phyloP scores from a whole-genome alignment of 2,113 vertebrate genomes.

The Aramus guarauna region DNA sequence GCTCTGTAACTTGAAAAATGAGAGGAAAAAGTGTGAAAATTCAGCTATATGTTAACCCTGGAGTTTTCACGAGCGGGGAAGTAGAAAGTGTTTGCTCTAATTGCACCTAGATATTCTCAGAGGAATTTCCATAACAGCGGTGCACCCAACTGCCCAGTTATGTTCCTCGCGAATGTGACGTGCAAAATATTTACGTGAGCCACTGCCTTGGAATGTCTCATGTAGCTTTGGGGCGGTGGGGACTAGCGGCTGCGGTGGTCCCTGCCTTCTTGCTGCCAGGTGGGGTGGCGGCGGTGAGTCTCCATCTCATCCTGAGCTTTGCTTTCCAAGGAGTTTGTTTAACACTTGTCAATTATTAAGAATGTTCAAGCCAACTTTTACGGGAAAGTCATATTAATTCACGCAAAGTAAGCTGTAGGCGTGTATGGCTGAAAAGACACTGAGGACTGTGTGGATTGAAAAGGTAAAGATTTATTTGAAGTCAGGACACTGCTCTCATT shows the following conservation, averaged over 20 bases:
- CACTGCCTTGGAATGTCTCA: not conserved
- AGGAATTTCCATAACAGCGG: not conserved
- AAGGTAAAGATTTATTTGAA: not conserved
- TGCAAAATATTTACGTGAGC: not conserved
- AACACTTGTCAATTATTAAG: not conserved
- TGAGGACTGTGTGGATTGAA: not conserved
- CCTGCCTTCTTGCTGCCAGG: not conserved
- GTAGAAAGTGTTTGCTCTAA: not conserved
- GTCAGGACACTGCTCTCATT: not conserved
- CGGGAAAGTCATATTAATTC: not conserved
- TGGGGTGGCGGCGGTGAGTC: not conserved
- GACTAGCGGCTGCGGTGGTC: accelerated
- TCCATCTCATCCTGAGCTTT: not conserved
- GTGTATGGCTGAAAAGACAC: not conserved
- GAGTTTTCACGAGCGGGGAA: not conserved
- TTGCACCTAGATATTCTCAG: not conserved
- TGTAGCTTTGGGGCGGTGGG: not conserved
- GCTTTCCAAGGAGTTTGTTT: not conserved
- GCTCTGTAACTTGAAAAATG: not conserved
- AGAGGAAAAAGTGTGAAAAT: not conserved
- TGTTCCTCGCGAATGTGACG: not conserved
- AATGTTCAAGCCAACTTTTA: not conserved
- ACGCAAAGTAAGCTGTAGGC: not conserved
- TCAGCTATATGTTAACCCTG: accelerated
- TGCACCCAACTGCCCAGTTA: not conserved